Conservation (phyloP, 2,888 invertebrate species). For the Ptilodon capucinus region DNA sequence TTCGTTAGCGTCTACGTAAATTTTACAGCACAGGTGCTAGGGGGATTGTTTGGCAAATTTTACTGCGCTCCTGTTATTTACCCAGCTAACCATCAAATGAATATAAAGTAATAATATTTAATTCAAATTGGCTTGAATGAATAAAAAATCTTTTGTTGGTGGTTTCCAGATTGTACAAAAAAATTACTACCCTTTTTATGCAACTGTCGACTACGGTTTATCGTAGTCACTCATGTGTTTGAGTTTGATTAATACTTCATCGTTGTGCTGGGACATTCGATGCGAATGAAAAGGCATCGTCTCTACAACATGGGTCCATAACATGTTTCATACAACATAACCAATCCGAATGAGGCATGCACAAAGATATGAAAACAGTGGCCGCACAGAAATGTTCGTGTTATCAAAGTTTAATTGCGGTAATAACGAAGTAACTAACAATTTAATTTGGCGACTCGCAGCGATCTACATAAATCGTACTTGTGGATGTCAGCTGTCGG, state of each 20-base stretch:
- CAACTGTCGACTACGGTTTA: too few relatives aligned
- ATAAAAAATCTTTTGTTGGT: too few relatives aligned
- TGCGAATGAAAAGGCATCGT: conserved; percentile 50
- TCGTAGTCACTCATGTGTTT: too few relatives aligned
- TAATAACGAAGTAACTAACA: conserved; percentile 74
- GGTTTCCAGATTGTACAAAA: too few relatives aligned
- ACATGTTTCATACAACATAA: conserved; percentile 23
- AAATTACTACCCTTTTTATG: too few relatives aligned
- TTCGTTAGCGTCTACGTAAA: too few relatives aligned
- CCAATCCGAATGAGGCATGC: conserved; percentile 8
- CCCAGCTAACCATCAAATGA: too few relatives aligned
- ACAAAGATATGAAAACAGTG: conserved; percentile 28
- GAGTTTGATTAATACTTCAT: conserved; percentile 79
- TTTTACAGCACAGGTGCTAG: too few relatives aligned
- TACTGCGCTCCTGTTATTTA: too few relatives aligned
- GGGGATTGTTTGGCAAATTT: too few relatives aligned
- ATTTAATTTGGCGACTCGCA: conserved; percentile 71
- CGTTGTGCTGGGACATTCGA: conserved; percentile 44
- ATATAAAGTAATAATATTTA: too few relatives aligned
- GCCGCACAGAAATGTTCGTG: conserved; percentile 48
- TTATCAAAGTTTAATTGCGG: conserved; percentile 74
- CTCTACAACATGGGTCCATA: conserved; percentile 29
- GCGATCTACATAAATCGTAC: conserved; percentile 74
- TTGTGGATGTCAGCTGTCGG: conserved; percentile 79
- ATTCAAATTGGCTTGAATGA: too few relatives aligned